Conservation (phyloP, 2,113 vertebrate species). For the Ceyx cyanopectus region DNA sequence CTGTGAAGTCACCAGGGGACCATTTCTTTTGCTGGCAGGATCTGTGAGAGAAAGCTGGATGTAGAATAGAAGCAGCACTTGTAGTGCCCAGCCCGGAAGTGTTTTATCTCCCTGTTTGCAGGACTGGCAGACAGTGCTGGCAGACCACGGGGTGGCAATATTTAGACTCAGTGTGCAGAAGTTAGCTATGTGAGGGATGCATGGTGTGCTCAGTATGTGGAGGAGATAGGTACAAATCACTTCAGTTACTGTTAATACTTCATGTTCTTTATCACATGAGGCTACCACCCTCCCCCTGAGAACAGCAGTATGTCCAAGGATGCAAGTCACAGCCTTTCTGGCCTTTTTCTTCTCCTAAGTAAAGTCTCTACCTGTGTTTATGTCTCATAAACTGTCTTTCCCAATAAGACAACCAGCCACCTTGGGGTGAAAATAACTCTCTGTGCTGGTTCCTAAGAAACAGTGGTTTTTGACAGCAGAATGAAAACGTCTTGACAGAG, state of each 20-base stretch:
- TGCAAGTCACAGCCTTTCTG: not conserved
- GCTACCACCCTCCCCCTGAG: not conserved
- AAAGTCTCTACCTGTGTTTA: not conserved
- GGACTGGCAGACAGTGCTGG: slow-evolving; percentile 19
- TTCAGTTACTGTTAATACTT: slow-evolving; percentile 65
- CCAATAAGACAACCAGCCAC: not conserved
- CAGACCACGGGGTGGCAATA: slow-evolving; percentile 58
- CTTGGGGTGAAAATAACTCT: not conserved
- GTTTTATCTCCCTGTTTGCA: not conserved
- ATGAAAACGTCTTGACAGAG: not conserved
- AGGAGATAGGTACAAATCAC: slow-evolving; percentile 30
- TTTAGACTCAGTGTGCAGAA: slow-evolving; percentile 10
- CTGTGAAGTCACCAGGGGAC: not conserved
- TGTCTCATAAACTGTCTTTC: not conserved
- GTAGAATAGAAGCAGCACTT: not conserved
- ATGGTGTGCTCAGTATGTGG: slow-evolving; percentile 8
- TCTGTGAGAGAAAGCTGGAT: not conserved
- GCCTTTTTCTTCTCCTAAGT: not conserved
- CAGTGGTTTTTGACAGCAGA: not conserved
- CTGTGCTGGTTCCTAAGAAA: not conserved
- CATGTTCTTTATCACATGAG: not conserved
- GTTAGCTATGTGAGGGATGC: slow-evolving; percentile 37
- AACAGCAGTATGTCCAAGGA: not conserved
- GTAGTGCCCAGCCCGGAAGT: not conserved
- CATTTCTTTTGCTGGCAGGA: not conserved